Evolutionary conservation across 2,888 invertebrate genomes (phyloP), one percentile per base, ranked within the genome.

Genomic region (Petrolisthes manimaculis): DNA sequence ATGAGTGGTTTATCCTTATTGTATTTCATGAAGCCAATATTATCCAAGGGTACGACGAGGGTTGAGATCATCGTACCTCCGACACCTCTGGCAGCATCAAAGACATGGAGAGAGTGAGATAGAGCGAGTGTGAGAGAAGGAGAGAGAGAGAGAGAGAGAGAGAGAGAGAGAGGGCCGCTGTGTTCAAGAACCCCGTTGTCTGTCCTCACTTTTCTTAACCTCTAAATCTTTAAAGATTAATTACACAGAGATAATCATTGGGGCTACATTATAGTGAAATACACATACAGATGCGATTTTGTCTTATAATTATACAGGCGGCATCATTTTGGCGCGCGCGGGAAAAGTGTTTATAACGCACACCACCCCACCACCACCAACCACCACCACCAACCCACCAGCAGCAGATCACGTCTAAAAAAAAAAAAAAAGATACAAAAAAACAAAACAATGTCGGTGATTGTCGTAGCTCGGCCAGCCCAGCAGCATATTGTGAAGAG

Each of bases 21-120:
- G 86, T 87, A 87, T 87, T 87, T 83, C 86, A 87, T 87, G 86
- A 81, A 87, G 86, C 83, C 71, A 69, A 67, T 83, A 61, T 74
- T 77, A 74, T 53, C 18, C n/a, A 51, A 69, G 56, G 51, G 67
- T 56, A 51, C 51, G 37, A 21, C 24, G 54, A 21, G 51, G 24
- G 18, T 37, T 3, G 82, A 54, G 9, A 87, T 78, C 71, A 56
- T 87, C 83, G 86, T 83, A 78, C 86, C 77, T 87, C 86, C 83
- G 37, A 56, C 86, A 83, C 37, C 71, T 81, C 24, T 14, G 18
- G 37, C 78, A 78, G 86, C 86, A 82, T 86, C 83, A 80, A 86
- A 81, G 80, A 81, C 69, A 12, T 24, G 74, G 67, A 85, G 85
- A 85, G 85, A 78, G 84, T 9, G 84, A 78, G 55, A 9, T 18